phyloP scores from a whole-genome alignment of 1,140 invertebrate genomes.

The Leucophenga varia region DNA sequence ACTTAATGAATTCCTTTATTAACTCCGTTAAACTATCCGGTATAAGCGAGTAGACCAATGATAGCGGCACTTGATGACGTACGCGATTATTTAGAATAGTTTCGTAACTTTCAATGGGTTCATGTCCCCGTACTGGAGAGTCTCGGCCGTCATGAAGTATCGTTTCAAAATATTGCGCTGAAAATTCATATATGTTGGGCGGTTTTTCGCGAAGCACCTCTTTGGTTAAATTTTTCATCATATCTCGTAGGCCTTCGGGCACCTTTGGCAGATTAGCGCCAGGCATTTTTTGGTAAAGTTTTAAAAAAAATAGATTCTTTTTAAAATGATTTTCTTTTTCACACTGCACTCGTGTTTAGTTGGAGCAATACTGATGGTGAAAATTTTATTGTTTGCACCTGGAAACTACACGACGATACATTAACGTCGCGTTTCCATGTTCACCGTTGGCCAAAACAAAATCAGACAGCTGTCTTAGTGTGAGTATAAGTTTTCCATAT shows the following conservation, averaged over 20 bases:
- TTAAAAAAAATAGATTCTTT: no score
- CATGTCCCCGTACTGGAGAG: constrained; percentile 22
- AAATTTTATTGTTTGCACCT: constrained; percentile 16
- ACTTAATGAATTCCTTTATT: constrained; percentile 60
- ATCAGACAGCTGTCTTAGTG: no score
- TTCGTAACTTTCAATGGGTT: constrained; percentile 33
- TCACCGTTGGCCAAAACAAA: no score
- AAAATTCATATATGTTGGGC: constrained; percentile 58
- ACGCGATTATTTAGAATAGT: constrained; percentile 34
- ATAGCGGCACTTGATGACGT: constrained; percentile 34
- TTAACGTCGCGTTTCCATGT: constrained; percentile 33
- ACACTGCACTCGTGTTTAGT: constrained; percentile 15
- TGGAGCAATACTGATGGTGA: constrained; percentile 38
- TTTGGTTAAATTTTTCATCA: constrained; percentile 60
- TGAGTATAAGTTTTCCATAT: no score
- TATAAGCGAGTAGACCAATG: constrained; percentile 56
- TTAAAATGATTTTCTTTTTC: no score
- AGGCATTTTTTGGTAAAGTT: no score
- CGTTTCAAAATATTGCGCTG: constrained; percentile 57
- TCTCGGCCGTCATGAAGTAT: constrained; percentile 52
- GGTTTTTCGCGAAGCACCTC: constrained; percentile 60
- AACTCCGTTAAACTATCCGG: constrained; percentile 59
- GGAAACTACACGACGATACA: constrained; percentile 15
- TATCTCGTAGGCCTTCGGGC: constrained; percentile 58
- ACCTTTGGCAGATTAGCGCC: constrained; percentile 52